Percentiles rank a stretch among this genome's conserved stretches.
These are phyloP conservation scores for Grallaria varia DNA, from an alignment of 2,113 vertebrate species.

Conservation along the genomic window DNA sequence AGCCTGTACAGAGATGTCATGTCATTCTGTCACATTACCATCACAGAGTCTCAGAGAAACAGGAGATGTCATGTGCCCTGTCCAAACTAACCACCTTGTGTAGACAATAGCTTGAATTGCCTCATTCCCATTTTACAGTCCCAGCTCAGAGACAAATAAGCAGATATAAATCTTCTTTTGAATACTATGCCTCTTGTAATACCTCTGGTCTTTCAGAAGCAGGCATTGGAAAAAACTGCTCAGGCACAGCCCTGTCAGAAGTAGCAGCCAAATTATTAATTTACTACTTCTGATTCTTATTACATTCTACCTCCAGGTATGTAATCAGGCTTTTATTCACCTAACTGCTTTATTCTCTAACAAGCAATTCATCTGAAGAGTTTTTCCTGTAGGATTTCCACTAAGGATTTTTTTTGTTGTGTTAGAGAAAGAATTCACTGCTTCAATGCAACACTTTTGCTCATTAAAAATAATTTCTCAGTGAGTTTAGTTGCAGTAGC, in stretches of 20 bases:
- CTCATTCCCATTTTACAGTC: neutral
- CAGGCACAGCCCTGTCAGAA: conserved; percentile 17
- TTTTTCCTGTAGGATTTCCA: conserved; percentile 50
- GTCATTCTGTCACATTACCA: neutral
- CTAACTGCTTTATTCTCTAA: conserved; percentile 69
- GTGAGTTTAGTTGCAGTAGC: neutral
- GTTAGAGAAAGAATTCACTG: neutral
- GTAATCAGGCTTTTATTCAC: conserved; percentile 73
- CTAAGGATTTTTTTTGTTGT: conserved; percentile 12
- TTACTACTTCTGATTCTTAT: conserved; percentile 56
- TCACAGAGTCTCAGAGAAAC: neutral
- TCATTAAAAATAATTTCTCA: conserved; percentile 48
- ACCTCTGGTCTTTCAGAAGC: neutral
- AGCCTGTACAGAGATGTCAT: neutral
- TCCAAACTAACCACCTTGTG: neutral
- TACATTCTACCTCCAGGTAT: conserved; percentile 52
- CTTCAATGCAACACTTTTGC: conserved; percentile 16
- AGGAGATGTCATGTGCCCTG: neutral
- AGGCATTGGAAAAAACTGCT: conserved; percentile 7
- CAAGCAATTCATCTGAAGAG: conserved; percentile 70
- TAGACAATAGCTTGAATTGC: neutral
- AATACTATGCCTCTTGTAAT: neutral
- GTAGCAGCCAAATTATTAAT: conserved; percentile 52
- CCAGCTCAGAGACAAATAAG: neutral
- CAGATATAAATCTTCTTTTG: neutral